Conservation (phyloP, 2,113 vertebrate genomes). For the Diadophis punctatus region DNA sequence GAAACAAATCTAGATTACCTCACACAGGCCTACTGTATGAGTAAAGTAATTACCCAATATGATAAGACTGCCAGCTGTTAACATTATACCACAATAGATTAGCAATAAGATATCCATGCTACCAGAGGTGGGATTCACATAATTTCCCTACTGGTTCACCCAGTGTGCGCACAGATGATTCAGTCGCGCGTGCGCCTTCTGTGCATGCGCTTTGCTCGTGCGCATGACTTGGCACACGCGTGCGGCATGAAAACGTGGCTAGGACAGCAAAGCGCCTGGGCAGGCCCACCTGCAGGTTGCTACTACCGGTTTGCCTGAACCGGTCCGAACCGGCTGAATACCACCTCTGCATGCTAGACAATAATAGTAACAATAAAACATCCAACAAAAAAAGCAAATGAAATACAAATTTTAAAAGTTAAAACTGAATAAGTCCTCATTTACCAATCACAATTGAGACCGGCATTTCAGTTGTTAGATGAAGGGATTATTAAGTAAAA, state of each 20-base stretch:
- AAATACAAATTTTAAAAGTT: not conserved
- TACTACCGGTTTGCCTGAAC: no score
- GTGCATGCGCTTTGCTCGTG: no score
- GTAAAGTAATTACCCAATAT: not conserved
- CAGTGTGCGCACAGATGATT: no score
- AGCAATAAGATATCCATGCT: not conserved
- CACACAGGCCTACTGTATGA: not conserved
- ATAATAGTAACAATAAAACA: not conserved
- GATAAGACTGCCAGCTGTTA: not conserved
- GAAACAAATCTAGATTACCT: not conserved
- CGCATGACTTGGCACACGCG: no score
- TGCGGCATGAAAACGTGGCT: no score
- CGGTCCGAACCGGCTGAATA: no score
- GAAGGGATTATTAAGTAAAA: not conserved
- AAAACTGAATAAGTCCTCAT: not conserved
- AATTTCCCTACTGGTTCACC: no score
- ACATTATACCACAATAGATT: not conserved
- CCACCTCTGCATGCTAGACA: not conserved
- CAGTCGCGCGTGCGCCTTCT: no score
- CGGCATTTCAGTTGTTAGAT: not conserved
- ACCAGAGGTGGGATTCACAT: not conserved
- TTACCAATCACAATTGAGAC: not conserved
- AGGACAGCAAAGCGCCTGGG: no score
- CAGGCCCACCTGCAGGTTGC: no score
- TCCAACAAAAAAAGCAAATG: not conserved